Evolutionary conservation across 2,113 vertebrate genomes (phyloP).

Genomic region (Macquaria australasica): DNA sequence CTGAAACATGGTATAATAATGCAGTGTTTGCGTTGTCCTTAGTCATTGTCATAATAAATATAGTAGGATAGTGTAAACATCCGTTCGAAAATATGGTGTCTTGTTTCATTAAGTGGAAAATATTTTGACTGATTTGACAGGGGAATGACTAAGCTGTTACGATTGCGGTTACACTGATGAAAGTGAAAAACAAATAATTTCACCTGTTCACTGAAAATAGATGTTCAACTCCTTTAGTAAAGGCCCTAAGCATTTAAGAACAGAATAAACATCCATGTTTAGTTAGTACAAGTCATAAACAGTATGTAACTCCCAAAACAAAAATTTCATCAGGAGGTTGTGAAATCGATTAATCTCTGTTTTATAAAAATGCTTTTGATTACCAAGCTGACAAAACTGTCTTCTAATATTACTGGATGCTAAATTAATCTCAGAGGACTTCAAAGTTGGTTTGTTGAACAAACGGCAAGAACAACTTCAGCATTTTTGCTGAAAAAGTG

Average conservation of each 20-base stretch:
- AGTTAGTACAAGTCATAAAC: neutral
- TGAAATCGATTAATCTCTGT: neutral
- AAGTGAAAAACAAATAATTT: neutral
- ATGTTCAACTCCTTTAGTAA: neutral
- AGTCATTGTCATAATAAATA: neutral
- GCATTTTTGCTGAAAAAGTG: neutral
- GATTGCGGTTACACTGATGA: neutral
- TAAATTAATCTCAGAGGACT: neutral
- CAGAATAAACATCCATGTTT: neutral
- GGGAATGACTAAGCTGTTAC: neutral
- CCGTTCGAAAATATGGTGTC: too few species aligned
- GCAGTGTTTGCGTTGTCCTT: neutral
- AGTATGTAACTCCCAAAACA: neutral
- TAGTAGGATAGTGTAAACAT: neutral
- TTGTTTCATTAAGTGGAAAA: neutral
- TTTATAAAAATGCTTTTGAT: neutral
- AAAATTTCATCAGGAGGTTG: neutral
- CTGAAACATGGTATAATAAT: neutral
- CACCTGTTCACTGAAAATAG: neutral
- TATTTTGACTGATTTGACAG: neutral
- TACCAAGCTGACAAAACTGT: neutral
- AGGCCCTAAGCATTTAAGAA: neutral
- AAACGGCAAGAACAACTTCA: neutral
- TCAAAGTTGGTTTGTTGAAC: neutral
- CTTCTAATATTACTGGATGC: neutral